Evolutionary conservation across 2,888 invertebrate genomes (phyloP).

Genomic region (Pterostichus niger): DNA sequence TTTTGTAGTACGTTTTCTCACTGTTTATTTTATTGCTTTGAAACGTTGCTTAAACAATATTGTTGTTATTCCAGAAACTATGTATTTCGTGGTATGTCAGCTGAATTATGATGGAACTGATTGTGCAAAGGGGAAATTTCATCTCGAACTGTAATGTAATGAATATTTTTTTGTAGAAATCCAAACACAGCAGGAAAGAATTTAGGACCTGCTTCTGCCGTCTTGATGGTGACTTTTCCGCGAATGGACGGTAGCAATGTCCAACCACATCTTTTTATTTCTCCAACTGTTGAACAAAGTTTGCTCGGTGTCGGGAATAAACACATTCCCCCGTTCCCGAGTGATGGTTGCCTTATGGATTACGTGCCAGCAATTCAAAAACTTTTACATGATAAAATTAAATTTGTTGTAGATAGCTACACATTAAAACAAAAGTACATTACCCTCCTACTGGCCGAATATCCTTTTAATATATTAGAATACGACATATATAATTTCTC

Average conservation of each 20-base stretch:
- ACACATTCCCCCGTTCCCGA: constrained; percentile 77
- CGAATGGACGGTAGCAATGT: constrained; percentile 75
- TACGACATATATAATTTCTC: constrained; percentile 77
- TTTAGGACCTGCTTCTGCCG: constrained; percentile 67
- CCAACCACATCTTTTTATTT: constrained; percentile 77
- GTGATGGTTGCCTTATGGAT: constrained; percentile 77
- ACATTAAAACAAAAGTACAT: constrained; percentile 77
- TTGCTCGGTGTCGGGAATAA: constrained; percentile 25
- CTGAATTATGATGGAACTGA: no score
- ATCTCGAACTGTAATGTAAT: constrained; percentile 65
- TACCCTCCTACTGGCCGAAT: constrained; percentile 75
- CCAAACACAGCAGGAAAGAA: neutral
- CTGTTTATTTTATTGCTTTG: no score
- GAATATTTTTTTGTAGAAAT: constrained; percentile 70
- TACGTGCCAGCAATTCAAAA: constrained; percentile 81
- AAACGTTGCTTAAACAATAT: no score
- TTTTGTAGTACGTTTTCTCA: no score
- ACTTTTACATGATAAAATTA: constrained; percentile 79
- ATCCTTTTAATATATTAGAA: constrained; percentile 77
- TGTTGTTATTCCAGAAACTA: no score
- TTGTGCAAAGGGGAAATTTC: no score
- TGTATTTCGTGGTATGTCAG: no score
- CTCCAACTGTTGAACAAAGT: constrained; percentile 77
- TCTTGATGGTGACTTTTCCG: constrained; percentile 71
- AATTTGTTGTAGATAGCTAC: constrained; percentile 72